Conservation (phyloP, 1,140 invertebrate species). For the Leptinotarsa undecemlineata region DNA sequence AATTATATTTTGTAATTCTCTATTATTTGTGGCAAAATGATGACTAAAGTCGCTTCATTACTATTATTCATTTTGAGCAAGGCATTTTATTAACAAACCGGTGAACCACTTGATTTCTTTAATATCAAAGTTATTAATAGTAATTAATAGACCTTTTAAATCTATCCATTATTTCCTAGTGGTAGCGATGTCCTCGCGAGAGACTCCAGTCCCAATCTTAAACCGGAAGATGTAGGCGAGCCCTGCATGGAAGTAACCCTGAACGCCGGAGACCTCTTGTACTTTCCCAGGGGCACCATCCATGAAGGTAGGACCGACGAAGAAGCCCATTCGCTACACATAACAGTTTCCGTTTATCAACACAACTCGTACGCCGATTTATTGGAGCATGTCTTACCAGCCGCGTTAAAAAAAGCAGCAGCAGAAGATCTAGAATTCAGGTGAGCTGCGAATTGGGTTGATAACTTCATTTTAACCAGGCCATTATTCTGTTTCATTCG, state of each 20-base stretch:
- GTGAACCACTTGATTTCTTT: no score
- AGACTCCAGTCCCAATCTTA: constrained; percentile 83
- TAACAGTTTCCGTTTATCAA: constrained; percentile 91
- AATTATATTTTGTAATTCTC: no score
- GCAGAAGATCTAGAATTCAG: constrained; percentile 73
- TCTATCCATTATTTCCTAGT: constrained; percentile 34
- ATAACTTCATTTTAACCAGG: not conserved
- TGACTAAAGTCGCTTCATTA: no score
- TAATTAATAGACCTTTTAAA: no score
- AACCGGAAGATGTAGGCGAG: constrained; percentile 74
- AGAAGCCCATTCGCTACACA: constrained; percentile 83
- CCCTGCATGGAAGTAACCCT: constrained; percentile 83
- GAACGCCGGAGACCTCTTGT: constrained; percentile 87
- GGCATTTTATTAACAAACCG: no score
- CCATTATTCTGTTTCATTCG: no score
- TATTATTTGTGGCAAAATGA: no score
- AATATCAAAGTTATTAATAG: no score
- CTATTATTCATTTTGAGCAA: no score
- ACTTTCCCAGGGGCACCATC: constrained; percentile 90
- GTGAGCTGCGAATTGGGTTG: constrained; percentile 53
- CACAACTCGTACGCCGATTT: constrained; percentile 89
- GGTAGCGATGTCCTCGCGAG: constrained; percentile 71
- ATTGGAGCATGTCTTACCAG: constrained; percentile 78
- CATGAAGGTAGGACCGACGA: constrained; percentile 85
- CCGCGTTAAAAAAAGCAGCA: constrained; percentile 74